A percentile compares a stretch with the other conserved stretches of the same genome.
Evolutionary conservation across 2,888 invertebrate species (phyloP).

Genomic region (Rotaria magnacalcarata): DNA sequence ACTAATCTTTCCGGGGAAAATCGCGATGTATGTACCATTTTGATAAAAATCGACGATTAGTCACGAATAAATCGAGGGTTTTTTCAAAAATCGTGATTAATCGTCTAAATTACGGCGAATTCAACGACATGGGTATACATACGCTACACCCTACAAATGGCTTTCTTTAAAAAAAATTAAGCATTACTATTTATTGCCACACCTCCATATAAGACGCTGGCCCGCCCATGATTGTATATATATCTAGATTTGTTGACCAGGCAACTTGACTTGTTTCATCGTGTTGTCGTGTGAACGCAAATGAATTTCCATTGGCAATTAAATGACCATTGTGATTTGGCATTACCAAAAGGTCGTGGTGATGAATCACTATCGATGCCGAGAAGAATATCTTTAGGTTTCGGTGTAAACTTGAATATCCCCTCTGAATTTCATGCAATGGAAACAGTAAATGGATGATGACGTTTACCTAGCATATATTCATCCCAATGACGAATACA

Average conservation of each 20-base stretch:
- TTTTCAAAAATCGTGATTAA: too few relatives aligned
- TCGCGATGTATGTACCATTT: too few relatives aligned
- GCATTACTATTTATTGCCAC: too few relatives aligned
- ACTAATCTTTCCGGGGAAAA: too few relatives aligned
- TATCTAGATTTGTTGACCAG: background rate
- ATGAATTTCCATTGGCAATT: background rate
- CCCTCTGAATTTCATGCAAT: background rate
- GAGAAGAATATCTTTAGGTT: background rate
- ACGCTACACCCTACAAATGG: too few relatives aligned
- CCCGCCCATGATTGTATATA: background rate
- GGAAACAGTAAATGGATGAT: background rate
- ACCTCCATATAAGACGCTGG: too few relatives aligned
- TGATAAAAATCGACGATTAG: too few relatives aligned
- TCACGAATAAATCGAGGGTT: too few relatives aligned
- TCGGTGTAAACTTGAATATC: background rate
- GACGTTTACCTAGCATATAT: background rate
- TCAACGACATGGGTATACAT: too few relatives aligned
- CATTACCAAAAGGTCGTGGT: background rate
- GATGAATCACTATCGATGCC: background rate
- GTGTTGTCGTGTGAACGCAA: background rate
- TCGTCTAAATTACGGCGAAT: too few relatives aligned
- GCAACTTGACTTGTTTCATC: background rate
- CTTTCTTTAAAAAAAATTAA: too few relatives aligned
- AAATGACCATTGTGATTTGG: background rate
- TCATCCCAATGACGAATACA: conserved; percentile 17